Evolutionary conservation across 2,888 invertebrate species (phyloP), one percentile per base, ranked within the genome.

Genomic region (Ophion ellenae): DNA sequence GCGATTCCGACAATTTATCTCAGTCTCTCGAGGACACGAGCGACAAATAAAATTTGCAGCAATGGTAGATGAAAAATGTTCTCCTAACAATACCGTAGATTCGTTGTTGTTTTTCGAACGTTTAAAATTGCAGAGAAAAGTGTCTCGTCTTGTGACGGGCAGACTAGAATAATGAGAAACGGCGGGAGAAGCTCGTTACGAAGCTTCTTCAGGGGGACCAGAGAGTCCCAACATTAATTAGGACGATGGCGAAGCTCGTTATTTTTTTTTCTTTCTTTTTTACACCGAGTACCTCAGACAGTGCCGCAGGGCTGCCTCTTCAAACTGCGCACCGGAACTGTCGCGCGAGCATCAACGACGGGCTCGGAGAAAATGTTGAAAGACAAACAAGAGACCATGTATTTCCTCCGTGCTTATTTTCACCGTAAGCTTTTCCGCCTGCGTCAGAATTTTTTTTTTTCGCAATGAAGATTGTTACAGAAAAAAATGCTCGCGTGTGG

Each of bases 181-280:
- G 63, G 40, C 57, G 77, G 57, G 63, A 81, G 70, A 81, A 83
- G 81, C 83, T 86, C 81, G 86, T 86, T 86, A 86, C 77, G 64
- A 69, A 81, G 74, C 69, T 69, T 59, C 81, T 74, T 17, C 40
- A 59, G 20, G 69, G 69, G 76, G 59, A 59, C 53, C 64, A 81
- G 40, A 69, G 83, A 86, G 83, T 70, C 66, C 70, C 83, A 78
- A 74, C 83, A 81, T 86, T 86, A 86, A 83, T 86, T 83, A 86
- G 86, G 77, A 75, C 80, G 74, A 47, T 47, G 69, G 77, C 36
- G n/a, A 36, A 66, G 74, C 47, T 24, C 66, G 63, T 85, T 85
- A 75, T 79, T 82, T 83, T 67, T 75, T 57, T 24, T 24, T 24
- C 1, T 61, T 81, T 71, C 79, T 64, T 74, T 79, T 78, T 57